These are phyloP conservation scores for Charadrius vociferus DNA, from an alignment of 2,113 vertebrate genomes.

Conservation along the genomic window DNA sequence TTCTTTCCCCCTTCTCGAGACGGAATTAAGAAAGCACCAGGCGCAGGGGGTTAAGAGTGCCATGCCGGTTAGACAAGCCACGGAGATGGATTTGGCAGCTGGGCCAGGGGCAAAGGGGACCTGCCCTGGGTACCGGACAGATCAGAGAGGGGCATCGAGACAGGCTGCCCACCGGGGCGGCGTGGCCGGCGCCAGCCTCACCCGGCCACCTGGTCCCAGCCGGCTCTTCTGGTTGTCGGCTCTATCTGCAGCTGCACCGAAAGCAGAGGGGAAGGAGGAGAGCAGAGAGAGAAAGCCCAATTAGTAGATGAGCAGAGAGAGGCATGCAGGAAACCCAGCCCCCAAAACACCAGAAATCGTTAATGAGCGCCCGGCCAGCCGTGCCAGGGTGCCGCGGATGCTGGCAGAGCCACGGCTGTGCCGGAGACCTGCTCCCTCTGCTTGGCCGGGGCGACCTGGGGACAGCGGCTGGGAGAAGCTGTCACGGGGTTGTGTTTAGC, in stretches of 20 bases:
- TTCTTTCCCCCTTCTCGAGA: background rate
- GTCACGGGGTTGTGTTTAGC: background rate
- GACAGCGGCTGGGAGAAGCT: background rate
- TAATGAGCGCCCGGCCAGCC: background rate
- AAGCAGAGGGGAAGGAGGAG: conserved; percentile 62
- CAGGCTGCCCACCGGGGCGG: background rate
- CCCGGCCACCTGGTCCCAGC: conserved; percentile 65
- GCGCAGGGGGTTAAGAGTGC: background rate
- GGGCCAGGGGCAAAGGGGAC: background rate
- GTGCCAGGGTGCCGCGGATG: background rate
- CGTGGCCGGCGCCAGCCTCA: conserved; percentile 12
- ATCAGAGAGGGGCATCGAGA: background rate
- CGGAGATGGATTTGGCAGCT: background rate
- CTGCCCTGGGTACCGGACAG: background rate
- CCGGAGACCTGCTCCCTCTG: background rate
- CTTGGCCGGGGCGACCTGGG: background rate
- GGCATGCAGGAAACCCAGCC: conserved; percentile 72
- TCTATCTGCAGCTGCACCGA: conserved; percentile 72
- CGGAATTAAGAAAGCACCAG: conserved; percentile 30
- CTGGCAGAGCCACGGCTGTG: accelerated
- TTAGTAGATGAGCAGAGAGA: conserved; percentile 76
- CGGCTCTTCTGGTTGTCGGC: conserved; percentile 65
- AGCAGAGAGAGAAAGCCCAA: conserved; percentile 68
- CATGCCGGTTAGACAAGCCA: conserved; percentile 35
- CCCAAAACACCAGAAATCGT: conserved; percentile 5